A percentile compares a stretch with the other conserved stretches of the same genome.
Conservation (phyloP, 2,888 invertebrate genomes). For the Augiades crinisus region DNA sequence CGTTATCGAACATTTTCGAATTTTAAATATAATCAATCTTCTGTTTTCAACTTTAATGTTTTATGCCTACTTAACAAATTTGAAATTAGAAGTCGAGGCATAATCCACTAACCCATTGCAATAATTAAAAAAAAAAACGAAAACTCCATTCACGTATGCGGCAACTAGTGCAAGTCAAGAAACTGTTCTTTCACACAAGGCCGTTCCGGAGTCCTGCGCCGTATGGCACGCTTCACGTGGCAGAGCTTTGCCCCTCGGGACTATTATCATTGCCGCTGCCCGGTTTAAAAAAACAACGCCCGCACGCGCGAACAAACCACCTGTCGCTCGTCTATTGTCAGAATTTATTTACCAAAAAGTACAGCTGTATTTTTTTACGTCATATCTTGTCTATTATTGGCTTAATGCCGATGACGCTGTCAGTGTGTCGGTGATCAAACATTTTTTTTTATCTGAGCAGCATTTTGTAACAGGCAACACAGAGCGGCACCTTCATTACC, state of each 20-base stretch:
- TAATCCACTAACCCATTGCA: too few species aligned
- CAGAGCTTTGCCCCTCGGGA: conserved; percentile 19
- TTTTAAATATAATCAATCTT: too few species aligned
- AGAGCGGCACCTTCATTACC: too few species aligned
- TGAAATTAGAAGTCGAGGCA: too few species aligned
- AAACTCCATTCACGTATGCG: too few species aligned
- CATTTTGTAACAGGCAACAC: too few species aligned
- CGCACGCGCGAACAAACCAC: conserved; percentile 31
- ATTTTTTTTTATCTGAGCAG: too few species aligned
- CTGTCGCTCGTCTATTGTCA: conserved; percentile 34
- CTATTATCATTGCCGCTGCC: background rate
- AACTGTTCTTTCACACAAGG: conserved; percentile 18
- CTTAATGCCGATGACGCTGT: background rate
- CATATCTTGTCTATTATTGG: background rate
- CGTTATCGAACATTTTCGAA: too few species aligned
- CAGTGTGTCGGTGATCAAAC: too few species aligned
- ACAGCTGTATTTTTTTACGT: conserved; percentile 16
- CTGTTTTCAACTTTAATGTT: too few species aligned
- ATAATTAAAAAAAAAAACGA: too few species aligned
- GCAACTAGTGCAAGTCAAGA: background rate
- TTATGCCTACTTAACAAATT: too few species aligned
- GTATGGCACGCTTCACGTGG: conserved; percentile 12
- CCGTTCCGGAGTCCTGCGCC: conserved; percentile 26
- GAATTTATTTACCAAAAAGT: conserved; percentile 13
- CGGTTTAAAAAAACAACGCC: background rate